Evolutionary conservation across 2,797 vertebrate species (phyloP).

Genomic region (Lithobates pipiens): DNA sequence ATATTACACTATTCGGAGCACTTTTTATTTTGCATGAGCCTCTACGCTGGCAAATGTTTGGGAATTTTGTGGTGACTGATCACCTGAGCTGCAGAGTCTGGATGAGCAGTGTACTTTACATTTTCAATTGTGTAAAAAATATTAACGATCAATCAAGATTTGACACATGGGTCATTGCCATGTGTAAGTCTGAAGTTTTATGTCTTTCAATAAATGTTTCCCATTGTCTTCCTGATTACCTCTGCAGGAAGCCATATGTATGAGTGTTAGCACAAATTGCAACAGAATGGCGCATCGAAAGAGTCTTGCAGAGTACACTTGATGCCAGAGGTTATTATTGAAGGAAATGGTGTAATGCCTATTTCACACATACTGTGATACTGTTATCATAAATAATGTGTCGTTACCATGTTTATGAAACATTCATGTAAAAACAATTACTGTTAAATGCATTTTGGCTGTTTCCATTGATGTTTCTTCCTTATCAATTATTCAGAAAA

Average conservation of each 20-base stretch:
- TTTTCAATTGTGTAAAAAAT: too few relatives aligned
- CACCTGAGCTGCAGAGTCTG: too few relatives aligned
- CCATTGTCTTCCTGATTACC: constrained; percentile 10
- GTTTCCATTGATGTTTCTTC: background rate
- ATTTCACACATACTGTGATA: background rate
- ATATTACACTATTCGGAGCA: too few relatives aligned
- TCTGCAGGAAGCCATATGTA: constrained; percentile 12
- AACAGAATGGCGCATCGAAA: background rate
- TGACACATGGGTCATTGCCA: background rate
- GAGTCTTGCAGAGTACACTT: background rate
- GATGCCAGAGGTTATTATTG: background rate
- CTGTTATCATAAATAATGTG: constrained; percentile 7
- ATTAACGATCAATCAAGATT: background rate
- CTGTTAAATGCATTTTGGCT: constrained; percentile 4
- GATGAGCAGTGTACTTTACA: too few relatives aligned
- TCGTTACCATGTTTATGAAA: background rate
- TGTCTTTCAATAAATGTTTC: background rate
- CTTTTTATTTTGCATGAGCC: too few relatives aligned
- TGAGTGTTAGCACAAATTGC: constrained; percentile 17
- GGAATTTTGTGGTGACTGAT: too few relatives aligned
- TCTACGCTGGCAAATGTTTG: too few relatives aligned
- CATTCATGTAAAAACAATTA: background rate
- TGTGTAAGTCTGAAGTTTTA: constrained; percentile 6
- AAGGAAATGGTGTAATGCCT: background rate
- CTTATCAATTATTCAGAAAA: background rate